Conservation (phyloP, 2,113 vertebrate genomes). For the Oophaga pumilio region DNA sequence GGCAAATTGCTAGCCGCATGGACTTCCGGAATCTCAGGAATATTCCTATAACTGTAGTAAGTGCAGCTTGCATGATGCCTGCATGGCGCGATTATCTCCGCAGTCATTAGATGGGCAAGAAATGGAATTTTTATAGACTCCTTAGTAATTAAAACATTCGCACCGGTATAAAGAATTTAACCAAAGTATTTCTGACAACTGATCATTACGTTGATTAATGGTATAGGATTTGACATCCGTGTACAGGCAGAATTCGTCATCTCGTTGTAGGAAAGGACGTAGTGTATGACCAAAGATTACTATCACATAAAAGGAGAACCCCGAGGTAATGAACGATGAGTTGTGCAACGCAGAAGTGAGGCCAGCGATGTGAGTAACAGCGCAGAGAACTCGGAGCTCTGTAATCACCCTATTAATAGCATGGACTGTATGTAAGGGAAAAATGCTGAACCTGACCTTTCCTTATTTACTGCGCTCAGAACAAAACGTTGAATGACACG, state of each 20-base stretch:
- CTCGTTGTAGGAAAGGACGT: not conserved
- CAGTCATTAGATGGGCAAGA: not conserved
- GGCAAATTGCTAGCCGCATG: too few relatives aligned
- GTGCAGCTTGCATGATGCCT: not conserved
- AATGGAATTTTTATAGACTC: not conserved
- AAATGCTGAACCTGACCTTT: slow-evolving; percentile 6
- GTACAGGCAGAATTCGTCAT: not conserved
- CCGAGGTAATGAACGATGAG: not conserved
- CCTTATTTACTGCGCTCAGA: not conserved
- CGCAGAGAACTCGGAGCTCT: not conserved
- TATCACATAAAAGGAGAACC: not conserved
- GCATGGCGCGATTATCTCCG: not conserved
- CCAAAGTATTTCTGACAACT: not conserved
- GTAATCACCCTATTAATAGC: slow-evolving; percentile 41
- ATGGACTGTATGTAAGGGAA: not conserved
- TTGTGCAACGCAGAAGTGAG: not conserved
- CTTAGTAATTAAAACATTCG: not conserved
- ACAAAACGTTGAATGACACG: slow-evolving; percentile 23
- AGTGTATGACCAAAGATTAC: not conserved
- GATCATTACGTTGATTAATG: not conserved
- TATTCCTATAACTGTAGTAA: too few relatives aligned
- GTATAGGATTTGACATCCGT: not conserved
- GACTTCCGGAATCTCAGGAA: too few relatives aligned
- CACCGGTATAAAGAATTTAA: not conserved
- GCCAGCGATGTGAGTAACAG: not conserved